Evolutionary conservation across 92 coral and sea anemone genomes (phyloP), one percentile per base, ranked within the genome.

Genomic region (Phenganax subtilis): DNA sequence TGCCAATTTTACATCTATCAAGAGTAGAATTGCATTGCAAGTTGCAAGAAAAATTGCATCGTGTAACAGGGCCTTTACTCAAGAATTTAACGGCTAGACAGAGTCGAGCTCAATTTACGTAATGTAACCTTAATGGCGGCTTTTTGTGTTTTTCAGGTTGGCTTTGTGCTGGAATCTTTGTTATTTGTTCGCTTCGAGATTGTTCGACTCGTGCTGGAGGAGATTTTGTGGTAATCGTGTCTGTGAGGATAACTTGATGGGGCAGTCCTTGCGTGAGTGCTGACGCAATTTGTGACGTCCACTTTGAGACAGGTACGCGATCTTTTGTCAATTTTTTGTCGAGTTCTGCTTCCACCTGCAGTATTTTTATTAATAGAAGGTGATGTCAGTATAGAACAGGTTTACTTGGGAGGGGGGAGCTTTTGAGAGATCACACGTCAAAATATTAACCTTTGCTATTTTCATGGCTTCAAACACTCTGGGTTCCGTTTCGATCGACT

Each of bases 381-480:
- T 8, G 63, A 29, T 9, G 51, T 28, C 3, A 53, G 54, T 12
- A 16, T 27, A 47, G 15, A 30, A 10, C 10, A 11, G 9, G 20
- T 31, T n/a, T 8, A 16, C 9, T 3, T 8, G 9, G 16, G 76
- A 3, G 25, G 55, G 62, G 27, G 47, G 52, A 44, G 28, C 71
- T 75, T 11, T 14, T 14, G 65, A 59, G 27, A 12, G 54, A 55
- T 53, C 27, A 74, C 10, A 76, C 2, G 44, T 25, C 14, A 56
- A 51, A n/a, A 51, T 12, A 47, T 72, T 72, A 20, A 94, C 98
- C 89, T 94, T 88, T 2, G 93, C 98, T n/a, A 92, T 68, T 82
- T 94, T 94, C 77, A 93, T 88, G n/a, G 98, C 98, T 71, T 94
- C 98, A 51, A 94, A 77, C 4, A 94, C 98, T 37, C 98, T 85